Base-by-base conservation (phyloP, 2,113 vertebrate species). In the Todiramphus saurophagus region DNA sequence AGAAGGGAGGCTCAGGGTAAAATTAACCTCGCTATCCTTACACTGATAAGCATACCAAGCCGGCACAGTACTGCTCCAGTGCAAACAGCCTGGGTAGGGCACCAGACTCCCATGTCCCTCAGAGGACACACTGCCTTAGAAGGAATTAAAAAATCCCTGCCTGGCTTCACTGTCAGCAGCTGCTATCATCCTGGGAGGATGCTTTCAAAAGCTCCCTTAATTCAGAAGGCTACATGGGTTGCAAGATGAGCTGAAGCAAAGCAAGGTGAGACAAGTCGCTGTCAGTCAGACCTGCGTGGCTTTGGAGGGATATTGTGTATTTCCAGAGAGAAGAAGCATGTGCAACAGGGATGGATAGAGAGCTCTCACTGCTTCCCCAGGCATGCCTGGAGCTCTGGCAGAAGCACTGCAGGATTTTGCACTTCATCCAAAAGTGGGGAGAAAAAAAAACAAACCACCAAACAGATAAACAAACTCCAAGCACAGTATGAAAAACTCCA, bases 31-130 rank as follows among this genome's bases (percentile, higher is more conserved):
- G 0, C 16, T 39, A 8, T 31, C 37, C 46, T 50, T 44, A 53
- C 9, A 4, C 24, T 43, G 60, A 21, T 25, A 58, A 44, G 3
- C 8, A 5, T 4, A 7, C 9, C n/a, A 58, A 28, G 25, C 25
- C 39, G 66, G 16, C 56, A 58, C 14, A 30, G 8, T 4, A 7
- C 20, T 25, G 19, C 30, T 68, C n/a, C 3, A 1, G 27, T 55
- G 37, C 2, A 2, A 78, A 16, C 4, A 41, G 27, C 33, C 23
- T 25, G 60, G 7, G 9, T 7, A 68, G 16, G 10, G 15, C 7
- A 4, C 11, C 3, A 4, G 30, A 20, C 6, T 60, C 23, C 63
- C 4, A 0, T 5, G 16, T 33, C 10, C 44, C 53, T 50, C 27
- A 39, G 27, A 67, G 41, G 14, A 59, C 13, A 46, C 16, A 3